A percentile compares a stretch with the other conserved stretches of the same genome.
Evolutionary conservation across 1,140 invertebrate species (phyloP).

Genomic region (Drosophila lacteicornis): DNA sequence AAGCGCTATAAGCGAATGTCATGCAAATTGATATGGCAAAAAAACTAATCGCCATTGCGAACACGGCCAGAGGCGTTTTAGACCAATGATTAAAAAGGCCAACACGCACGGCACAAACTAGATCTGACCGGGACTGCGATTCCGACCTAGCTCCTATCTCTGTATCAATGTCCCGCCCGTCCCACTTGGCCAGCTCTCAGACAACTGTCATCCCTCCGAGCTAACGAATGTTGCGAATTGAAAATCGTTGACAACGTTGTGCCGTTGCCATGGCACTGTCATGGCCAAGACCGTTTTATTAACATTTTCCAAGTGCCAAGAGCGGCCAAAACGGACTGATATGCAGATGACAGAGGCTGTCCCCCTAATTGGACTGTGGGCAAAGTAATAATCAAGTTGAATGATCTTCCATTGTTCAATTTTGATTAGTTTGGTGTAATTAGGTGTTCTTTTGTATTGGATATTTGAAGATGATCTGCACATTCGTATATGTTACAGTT

Average conservation of each 20-base stretch:
- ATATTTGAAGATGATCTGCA: no score
- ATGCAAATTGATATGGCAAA: slow-evolving; percentile 66
- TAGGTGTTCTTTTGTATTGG: no score
- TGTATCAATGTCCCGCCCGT: slow-evolving; percentile 25
- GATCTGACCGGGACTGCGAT: slow-evolving; percentile 27
- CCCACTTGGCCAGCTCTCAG: slow-evolving; percentile 1
- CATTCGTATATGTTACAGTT: no score
- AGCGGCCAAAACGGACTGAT: slow-evolving; percentile 48
- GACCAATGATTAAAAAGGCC: slow-evolving; percentile 47
- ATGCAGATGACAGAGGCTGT: slow-evolving; percentile 44
- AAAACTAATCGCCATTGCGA: slow-evolving; percentile 55
- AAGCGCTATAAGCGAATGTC: slow-evolving; percentile 58
- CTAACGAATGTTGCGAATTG: slow-evolving; percentile 44
- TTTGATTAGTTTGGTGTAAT: slow-evolving; percentile 2
- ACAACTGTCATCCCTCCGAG: slow-evolving; percentile 19
- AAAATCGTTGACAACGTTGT: slow-evolving; percentile 59
- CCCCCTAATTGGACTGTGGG: slow-evolving; percentile 64
- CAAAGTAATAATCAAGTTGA: slow-evolving; percentile 42
- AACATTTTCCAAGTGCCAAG: slow-evolving; percentile 61
- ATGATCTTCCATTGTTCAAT: slow-evolving; percentile 21
- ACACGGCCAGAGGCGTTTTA: slow-evolving; percentile 43
- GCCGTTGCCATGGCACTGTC: slow-evolving; percentile 58
- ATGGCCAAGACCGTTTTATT: slow-evolving; percentile 66
- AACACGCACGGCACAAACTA: slow-evolving; percentile 49
- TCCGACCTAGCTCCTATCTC: slow-evolving; percentile 17